phyloP scores from a whole-genome alignment of 23 tunicate genomes.

The Corella eumyota region DNA sequence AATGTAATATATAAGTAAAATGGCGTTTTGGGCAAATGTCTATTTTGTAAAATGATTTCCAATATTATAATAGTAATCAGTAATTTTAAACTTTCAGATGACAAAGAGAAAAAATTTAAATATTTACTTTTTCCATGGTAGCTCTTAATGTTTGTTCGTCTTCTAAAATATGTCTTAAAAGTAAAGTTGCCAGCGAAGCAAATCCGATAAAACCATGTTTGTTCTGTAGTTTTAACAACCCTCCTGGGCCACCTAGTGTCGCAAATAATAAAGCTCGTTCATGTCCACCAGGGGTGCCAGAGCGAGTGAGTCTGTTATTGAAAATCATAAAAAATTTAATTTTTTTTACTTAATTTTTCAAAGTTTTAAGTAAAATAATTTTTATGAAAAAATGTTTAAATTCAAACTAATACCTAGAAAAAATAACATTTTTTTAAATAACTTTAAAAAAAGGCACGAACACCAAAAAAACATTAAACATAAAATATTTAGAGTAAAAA shows the following conservation, averaged over 20 bases:
- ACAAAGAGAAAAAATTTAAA: too few relatives aligned
- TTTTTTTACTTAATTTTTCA: not conserved
- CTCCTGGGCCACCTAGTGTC: conserved; percentile 62
- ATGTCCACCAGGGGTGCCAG: conserved; percentile 59
- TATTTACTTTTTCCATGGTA: conserved; percentile 73
- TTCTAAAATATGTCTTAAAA: conserved; percentile 74
- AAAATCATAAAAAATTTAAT: too few relatives aligned
- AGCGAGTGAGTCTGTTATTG: conserved; percentile 49
- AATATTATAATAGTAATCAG: too few relatives aligned
- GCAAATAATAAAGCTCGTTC: conserved; percentile 69
- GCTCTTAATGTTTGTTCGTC: conserved; percentile 50
- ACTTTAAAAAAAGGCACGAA: too few relatives aligned
- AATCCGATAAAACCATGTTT: conserved; percentile 87
- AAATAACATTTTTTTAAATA: not conserved
- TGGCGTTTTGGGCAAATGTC: too few relatives aligned
- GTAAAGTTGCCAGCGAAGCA: conserved; percentile 82
- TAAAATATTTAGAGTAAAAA: too few relatives aligned
- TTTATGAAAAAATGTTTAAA: not conserved
- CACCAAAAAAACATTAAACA: too few relatives aligned
- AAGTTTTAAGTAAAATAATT: too few relatives aligned
- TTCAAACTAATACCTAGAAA: not conserved
- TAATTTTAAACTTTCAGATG: too few relatives aligned
- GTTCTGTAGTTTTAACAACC: conserved; percentile 42
- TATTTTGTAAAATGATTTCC: too few relatives aligned
- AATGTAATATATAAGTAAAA: too few relatives aligned